Percentiles rank a stretch among this genome's conserved stretches.
Conservation (phyloP, 2,113 vertebrate species). For the Neotragus pygmaeus region DNA sequence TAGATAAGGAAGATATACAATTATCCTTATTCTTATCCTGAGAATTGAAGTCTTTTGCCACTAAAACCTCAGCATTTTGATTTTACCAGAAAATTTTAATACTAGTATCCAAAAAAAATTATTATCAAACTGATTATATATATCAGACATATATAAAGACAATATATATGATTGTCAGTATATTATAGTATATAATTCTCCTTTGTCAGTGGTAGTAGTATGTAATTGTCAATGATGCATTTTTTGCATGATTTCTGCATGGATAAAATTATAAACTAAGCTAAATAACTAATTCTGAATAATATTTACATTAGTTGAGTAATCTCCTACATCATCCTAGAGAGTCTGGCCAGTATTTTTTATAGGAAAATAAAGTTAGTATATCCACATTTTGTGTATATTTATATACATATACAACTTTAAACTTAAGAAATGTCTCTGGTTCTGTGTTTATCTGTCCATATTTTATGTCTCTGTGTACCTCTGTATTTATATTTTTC, state of each 20-base stretch:
- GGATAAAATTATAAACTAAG: not conserved
- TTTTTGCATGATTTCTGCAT: not conserved
- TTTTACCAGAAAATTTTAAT: not conserved
- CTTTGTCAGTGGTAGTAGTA: not conserved
- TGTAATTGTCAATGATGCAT: not conserved
- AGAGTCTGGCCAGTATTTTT: not conserved
- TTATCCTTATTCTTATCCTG: not conserved
- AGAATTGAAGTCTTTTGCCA: not conserved
- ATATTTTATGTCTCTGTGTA: conserved; percentile 60
- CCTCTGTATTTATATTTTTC: conserved; percentile 52
- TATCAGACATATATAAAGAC: not conserved
- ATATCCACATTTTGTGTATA: not conserved
- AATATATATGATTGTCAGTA: not conserved
- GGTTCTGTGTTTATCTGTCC: conserved; percentile 60
- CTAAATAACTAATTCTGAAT: not conserved
- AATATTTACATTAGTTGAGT: not conserved
- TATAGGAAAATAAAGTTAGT: not conserved
- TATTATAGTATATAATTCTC: not conserved
- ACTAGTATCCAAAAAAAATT: not conserved
- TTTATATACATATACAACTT: not conserved
- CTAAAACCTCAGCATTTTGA: not conserved
- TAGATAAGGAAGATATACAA: not conserved
- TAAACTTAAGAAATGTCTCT: conserved; percentile 17
- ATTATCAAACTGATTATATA: not conserved
- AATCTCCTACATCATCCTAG: not conserved